A percentile compares a stretch with the other conserved stretches of the same genome.
Evolutionary conservation across 2,888 invertebrate species (phyloP).

Genomic region (Hermaeophaga mercurialis): DNA sequence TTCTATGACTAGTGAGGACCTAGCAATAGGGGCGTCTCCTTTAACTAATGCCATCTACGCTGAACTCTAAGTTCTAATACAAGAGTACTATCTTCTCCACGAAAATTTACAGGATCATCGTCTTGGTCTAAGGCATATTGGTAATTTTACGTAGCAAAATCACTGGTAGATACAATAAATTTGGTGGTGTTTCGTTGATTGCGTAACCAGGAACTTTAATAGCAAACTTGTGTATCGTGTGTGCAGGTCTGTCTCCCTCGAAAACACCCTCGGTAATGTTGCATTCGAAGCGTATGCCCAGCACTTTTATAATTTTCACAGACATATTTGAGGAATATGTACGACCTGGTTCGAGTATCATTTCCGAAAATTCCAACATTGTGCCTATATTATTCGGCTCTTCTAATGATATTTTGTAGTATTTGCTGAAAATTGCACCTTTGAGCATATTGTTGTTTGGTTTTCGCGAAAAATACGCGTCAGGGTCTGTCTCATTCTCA

Average conservation of each 20-base stretch:
- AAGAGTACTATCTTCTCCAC: slow-evolving; percentile 43
- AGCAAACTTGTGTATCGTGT: slow-evolving; percentile 49
- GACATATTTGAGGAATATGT: slow-evolving; percentile 35
- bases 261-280: slow-evolving; percentile 46
- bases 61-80: slow-evolving; percentile 29
- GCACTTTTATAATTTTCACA: no score
- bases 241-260: slow-evolving; percentile 42
- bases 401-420: not conserved
- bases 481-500: no score
- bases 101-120: slow-evolving; percentile 35
- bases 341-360: slow-evolving; percentile 18
- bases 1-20: not conserved
- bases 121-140: slow-evolving; percentile 43
- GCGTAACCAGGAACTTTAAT: slow-evolving; percentile 49
- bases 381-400: not conserved
- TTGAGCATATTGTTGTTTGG: no score
- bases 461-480: no score
- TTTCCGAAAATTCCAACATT: slow-evolving; percentile 6
- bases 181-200: slow-evolving; percentile 40
- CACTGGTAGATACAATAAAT: slow-evolving; percentile 49
- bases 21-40: not conserved
- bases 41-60: slow-evolving; percentile 5
- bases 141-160: slow-evolving; percentile 31
- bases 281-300: slow-evolving; percentile 36
- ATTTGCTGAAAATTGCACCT: slow-evolving; percentile 25